These are phyloP conservation scores for Myotis myotis DNA, from an alignment of 2,797 vertebrate species.

Conservation along the genomic window DNA sequence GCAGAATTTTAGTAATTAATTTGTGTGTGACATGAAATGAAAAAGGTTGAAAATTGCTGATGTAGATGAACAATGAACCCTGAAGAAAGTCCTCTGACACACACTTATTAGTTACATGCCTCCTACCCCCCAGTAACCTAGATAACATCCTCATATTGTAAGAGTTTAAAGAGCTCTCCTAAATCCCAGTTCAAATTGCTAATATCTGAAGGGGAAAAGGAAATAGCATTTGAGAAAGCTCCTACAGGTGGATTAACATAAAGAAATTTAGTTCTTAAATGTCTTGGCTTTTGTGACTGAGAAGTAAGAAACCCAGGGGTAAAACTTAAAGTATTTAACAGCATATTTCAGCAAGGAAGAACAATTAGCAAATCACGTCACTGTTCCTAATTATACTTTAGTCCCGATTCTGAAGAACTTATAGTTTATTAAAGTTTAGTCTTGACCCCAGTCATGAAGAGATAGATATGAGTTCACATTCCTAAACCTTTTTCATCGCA, in stretches of 20 bases:
- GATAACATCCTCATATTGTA: background rate
- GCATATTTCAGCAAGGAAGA: background rate
- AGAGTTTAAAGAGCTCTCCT: background rate
- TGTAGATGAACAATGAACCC: background rate
- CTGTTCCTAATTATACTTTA: background rate
- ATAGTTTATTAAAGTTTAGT: background rate
- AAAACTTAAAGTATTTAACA: background rate
- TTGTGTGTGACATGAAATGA: background rate
- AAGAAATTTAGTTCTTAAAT: background rate
- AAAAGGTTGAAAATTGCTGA: background rate
- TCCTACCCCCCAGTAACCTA: background rate
- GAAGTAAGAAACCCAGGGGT: background rate
- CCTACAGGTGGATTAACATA: background rate
- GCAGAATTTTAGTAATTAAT: background rate
- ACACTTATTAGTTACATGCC: background rate
- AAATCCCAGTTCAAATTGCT: background rate
- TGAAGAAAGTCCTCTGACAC: background rate
- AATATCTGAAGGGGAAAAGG: background rate
- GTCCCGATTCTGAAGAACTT: background rate
- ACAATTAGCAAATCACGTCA: background rate
- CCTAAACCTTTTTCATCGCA: background rate
- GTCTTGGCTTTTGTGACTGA: background rate
- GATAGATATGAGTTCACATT: background rate
- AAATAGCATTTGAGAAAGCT: background rate
- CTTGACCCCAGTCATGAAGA: background rate